phyloP scores from a whole-genome alignment of 2,797 vertebrate species.

The Scomberomorus guttatus region DNA sequence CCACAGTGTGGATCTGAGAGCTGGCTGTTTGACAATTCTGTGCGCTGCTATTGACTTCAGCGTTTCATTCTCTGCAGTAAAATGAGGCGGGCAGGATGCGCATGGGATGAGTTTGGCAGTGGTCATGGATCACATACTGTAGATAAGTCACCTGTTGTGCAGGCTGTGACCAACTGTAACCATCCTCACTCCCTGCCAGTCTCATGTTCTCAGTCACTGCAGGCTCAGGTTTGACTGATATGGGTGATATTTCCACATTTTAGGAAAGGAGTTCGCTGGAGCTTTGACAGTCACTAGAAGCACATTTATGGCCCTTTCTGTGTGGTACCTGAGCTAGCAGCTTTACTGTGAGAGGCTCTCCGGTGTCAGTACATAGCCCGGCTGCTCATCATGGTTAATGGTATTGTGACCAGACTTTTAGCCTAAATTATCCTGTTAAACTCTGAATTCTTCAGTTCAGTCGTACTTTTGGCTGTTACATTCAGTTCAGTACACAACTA shows the following conservation, averaged over 20 bases:
- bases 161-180: conserved; percentile 26
- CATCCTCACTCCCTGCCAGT: too few relatives aligned
- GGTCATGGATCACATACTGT: conserved; percentile 31
- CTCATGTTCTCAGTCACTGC: background rate
- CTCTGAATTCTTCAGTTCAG: too few relatives aligned
- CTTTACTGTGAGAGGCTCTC: too few relatives aligned
- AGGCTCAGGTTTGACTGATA: background rate
- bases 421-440: too few relatives aligned
- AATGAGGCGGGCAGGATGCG: conserved; percentile 28
- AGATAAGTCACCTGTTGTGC: conserved; percentile 32
- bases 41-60: conserved; percentile 26
- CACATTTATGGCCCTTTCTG: too few relatives aligned
- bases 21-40: conserved; percentile 55
- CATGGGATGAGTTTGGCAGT: conserved; percentile 21
- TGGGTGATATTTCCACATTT: background rate
- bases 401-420: too few relatives aligned
- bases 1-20: conserved; percentile 51
- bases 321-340: too few relatives aligned
- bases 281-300: too few relatives aligned
- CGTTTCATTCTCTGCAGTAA: conserved; percentile 39
- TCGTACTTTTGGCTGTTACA: too few relatives aligned
- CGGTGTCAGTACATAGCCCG: too few relatives aligned
- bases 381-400: too few relatives aligned
- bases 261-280: background rate
- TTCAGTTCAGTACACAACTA: too few relatives aligned